Conservation (phyloP, 2,888 invertebrate genomes). For the Serripes groenlandicus region DNA sequence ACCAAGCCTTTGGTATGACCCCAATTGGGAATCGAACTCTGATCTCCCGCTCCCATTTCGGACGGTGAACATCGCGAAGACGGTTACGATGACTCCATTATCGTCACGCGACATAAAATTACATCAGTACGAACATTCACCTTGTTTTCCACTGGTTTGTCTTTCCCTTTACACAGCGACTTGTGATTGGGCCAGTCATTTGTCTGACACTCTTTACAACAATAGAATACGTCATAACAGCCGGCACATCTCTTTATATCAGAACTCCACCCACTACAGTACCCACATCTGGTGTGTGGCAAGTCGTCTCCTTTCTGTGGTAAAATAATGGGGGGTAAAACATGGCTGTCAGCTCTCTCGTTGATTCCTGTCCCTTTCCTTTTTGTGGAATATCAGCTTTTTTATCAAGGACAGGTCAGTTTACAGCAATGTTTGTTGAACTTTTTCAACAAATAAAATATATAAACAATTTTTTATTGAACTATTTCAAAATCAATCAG, state of each 20-base stretch:
- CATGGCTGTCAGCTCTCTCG: too few relatives aligned
- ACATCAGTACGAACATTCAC: neutral
- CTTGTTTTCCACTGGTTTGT: neutral
- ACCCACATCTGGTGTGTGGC: neutral
- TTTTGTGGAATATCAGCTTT: too few relatives aligned
- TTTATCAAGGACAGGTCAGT: too few relatives aligned
- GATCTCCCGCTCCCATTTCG: too few relatives aligned
- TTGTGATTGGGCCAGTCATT: neutral
- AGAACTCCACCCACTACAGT: neutral
- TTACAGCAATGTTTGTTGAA: too few relatives aligned
- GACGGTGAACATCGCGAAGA: neutral
- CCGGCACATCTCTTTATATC: neutral
- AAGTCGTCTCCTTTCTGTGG: neutral
- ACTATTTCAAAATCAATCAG: too few relatives aligned
- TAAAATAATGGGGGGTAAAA: too few relatives aligned
- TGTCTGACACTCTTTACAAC: neutral
- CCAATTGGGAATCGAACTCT: too few relatives aligned
- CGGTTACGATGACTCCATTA: neutral
- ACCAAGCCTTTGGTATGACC: neutral
- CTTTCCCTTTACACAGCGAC: neutral
- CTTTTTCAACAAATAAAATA: too few relatives aligned
- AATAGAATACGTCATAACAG: neutral
- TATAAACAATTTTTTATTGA: too few relatives aligned
- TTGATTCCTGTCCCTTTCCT: too few relatives aligned
- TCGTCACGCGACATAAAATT: neutral